Evolutionary conservation across 2,888 invertebrate genomes (phyloP), one percentile per base, ranked within the genome.

Genomic region (Microplitis manilae): DNA sequence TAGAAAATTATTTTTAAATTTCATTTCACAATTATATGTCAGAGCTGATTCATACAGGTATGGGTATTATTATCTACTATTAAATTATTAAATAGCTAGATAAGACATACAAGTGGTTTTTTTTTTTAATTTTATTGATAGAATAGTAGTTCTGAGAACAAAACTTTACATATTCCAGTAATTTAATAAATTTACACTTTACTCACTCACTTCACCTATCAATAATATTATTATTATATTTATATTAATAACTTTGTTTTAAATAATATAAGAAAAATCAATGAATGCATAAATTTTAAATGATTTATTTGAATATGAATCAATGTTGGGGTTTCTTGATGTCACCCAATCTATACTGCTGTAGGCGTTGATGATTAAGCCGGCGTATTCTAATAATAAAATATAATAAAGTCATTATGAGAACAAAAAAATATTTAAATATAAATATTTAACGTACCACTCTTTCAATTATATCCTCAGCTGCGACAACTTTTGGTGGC

Each of bases 401-500:
- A 61, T 62, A 62, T 61, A 20, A 59, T 13, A 15, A 38, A 17
- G n/a, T 61, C 30, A 38, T 8, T 30, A 7, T 41, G 30, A 69
- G 9, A 41, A 70, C 9, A n/a, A 60, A 8, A 62, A 9, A 60
- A 39, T 6, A 39, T 15, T 9, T 6, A 71, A 62, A 15, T 8
- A 39, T 38, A 62, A 17, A 7, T 71, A 61, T 50, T 39, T 20
- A 20, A 84, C 87, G 83, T 78, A 89, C 89, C 84, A 86, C 87
- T 85, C 89, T 86, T 80, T 89, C 89, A 80, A 89, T 84, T 78
- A 90, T 87, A 79, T 95, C 95, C 81, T 93, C 93, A 81, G 94
- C 95, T 15, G 95, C 93, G 74, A 93, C 90, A 62, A 94, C 93
- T 86, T 92, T 92, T 79, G 92, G 91, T 68, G 93, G 91, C 85